Conservation (phyloP, 1,140 invertebrate genomes). For the Bombus picipes region DNA sequence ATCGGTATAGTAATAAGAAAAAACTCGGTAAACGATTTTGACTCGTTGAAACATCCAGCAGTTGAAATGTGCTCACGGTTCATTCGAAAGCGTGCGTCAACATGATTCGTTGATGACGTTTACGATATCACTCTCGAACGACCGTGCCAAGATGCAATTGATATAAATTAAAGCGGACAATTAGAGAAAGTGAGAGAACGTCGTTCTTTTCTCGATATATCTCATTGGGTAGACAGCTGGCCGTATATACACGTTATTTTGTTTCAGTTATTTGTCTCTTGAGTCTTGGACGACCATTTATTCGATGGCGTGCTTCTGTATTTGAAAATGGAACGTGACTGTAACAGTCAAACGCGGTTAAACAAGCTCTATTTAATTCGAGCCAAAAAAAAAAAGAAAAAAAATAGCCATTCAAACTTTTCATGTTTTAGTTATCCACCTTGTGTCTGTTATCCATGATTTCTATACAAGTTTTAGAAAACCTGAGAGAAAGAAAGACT, state of each 20-base stretch:
- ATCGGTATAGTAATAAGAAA: not conserved
- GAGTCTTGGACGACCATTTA: conserved; percentile 1
- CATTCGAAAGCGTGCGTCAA: not conserved
- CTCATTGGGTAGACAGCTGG: conserved; percentile 56
- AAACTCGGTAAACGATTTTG: not conserved
- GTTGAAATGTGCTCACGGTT: not conserved
- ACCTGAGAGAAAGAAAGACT: not conserved
- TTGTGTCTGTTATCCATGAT: not conserved
- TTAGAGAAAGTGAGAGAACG: conserved; percentile 48
- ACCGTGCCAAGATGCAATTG: conserved; percentile 54
- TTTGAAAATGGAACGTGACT: conserved; percentile 41
- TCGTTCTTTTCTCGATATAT: not conserved
- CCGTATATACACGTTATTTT: conserved; percentile 13
- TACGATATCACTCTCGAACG: not conserved
- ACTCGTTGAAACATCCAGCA: not conserved
- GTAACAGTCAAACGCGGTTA: not conserved
- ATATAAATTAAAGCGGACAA: conserved; percentile 64
- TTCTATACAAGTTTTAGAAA: not conserved
- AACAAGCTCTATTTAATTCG: not conserved
- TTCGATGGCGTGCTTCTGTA: conserved; percentile 11
- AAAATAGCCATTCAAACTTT: not conserved
- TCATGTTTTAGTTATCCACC: not conserved
- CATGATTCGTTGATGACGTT: not conserved
- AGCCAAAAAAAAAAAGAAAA: not conserved
- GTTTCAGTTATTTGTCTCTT: conserved; percentile 11